Evolutionary conservation across 2,888 invertebrate species (phyloP).

Genomic region (Pristionchus maxplancki): DNA sequence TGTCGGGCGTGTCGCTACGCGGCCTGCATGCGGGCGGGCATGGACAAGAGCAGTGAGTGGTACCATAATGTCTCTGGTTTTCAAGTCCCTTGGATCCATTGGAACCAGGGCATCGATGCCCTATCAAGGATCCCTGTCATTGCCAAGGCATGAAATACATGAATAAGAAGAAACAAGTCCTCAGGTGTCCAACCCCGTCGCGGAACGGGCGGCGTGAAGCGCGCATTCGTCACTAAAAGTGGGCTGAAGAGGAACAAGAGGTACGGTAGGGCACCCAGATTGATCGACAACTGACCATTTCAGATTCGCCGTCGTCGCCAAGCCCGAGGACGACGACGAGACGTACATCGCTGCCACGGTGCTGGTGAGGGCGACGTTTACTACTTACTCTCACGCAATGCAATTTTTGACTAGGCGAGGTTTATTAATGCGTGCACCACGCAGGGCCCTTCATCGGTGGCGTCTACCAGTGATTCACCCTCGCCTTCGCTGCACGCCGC

Average conservation of each 20-base stretch:
- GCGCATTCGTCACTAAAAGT: constrained; percentile 72
- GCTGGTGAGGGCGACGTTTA: constrained; percentile 40
- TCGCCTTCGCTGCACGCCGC: background rate
- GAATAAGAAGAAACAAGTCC: background rate
- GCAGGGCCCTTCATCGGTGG: background rate
- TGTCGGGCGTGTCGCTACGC: constrained; percentile 71
- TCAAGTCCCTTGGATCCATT: too few relatives aligned
- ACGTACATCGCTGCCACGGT: background rate
- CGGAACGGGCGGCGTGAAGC: constrained; percentile 51
- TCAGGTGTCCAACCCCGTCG: constrained; percentile 66
- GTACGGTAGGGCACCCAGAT: constrained; percentile 48
- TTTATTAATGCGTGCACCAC: constrained; percentile 19
- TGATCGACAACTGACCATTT: constrained; percentile 7
- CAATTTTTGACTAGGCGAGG: constrained; percentile 33
- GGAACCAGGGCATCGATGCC: too few relatives aligned
- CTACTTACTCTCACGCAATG: background rate
- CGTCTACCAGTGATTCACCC: background rate
- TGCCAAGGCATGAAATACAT: too few relatives aligned
- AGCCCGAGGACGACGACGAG: constrained; percentile 44
- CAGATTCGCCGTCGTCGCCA: constrained; percentile 43
- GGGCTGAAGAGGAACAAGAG: constrained; percentile 72
- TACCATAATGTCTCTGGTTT: too few relatives aligned
- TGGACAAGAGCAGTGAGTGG: constrained; percentile 60
- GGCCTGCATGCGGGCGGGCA: constrained; percentile 70
- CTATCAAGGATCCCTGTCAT: too few relatives aligned